phyloP scores from a whole-genome alignment of 2,888 invertebrate genomes.

The Hedychridium roseum region DNA sequence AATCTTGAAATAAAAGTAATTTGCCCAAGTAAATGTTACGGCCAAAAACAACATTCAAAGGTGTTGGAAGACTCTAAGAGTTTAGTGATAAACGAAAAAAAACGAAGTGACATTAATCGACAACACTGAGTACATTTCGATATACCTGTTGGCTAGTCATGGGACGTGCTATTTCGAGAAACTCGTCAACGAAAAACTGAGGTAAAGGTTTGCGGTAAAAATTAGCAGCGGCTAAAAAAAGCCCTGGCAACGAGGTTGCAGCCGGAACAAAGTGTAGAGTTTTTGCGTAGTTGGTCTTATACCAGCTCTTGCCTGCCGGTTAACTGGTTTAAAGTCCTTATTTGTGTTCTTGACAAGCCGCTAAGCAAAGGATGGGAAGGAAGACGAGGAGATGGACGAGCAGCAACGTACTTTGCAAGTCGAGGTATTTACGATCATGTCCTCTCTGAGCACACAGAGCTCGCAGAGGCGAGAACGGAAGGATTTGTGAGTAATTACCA shows the following conservation, averaged over 20 bases:
- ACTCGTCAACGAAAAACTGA: conserved; percentile 12
- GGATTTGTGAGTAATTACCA: conserved; percentile 46
- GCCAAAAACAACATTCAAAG: too few relatives aligned
- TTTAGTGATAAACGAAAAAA: too few relatives aligned
- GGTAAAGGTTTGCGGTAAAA: conserved; percentile 11
- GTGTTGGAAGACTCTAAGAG: too few relatives aligned
- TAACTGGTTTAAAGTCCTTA: conserved; percentile 36
- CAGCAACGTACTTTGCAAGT: conserved; percentile 32
- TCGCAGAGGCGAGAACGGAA: conserved; percentile 29
- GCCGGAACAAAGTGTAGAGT: too few relatives aligned
- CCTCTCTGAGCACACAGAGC: conserved; percentile 32
- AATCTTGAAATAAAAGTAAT: too few relatives aligned
- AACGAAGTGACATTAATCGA: too few relatives aligned
- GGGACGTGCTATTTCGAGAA: background rate
- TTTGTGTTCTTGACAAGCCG: conserved; percentile 35
- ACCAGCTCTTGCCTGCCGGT: conserved; percentile 17
- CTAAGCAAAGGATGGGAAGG: background rate
- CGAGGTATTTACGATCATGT: conserved; percentile 43
- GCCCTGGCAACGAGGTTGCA: too few relatives aligned
- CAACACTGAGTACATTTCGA: too few relatives aligned
- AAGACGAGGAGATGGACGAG: conserved; percentile 4
- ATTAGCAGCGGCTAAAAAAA: conserved; percentile 22
- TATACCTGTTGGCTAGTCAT: too few relatives aligned
- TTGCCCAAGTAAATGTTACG: too few relatives aligned
- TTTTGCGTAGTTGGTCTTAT: conserved; percentile 26